These are phyloP conservation scores for Oostethus manadensis DNA, from an alignment of 2,113 vertebrate genomes.

Conservation along the genomic window DNA sequence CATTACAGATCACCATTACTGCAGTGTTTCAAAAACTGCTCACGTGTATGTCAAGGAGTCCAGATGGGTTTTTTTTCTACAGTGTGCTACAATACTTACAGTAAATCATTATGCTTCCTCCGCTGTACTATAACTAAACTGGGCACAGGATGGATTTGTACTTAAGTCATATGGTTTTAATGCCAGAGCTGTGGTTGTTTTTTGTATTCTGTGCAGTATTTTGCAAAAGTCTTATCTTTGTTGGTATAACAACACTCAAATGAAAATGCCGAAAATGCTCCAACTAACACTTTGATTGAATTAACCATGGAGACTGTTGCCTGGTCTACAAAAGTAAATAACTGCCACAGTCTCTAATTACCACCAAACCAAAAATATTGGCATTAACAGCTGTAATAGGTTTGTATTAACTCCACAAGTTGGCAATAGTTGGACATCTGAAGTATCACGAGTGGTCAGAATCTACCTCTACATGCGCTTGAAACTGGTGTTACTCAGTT, in stretches of 20 bases:
- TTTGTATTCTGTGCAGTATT: not conserved
- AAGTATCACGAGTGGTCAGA: too few relatives aligned
- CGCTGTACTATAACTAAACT: slow-evolving; percentile 21
- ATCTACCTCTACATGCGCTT: too few relatives aligned
- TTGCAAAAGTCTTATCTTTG: not conserved
- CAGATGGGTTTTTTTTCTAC: slow-evolving; percentile 29
- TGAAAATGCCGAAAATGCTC: too few relatives aligned
- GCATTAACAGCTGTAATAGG: too few relatives aligned
- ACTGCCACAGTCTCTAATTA: too few relatives aligned
- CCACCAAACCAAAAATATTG: too few relatives aligned
- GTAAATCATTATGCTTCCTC: slow-evolving; percentile 26
- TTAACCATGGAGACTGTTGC: too few relatives aligned
- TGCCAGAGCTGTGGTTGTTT: slow-evolving; percentile 4
- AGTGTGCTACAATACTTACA: slow-evolving; percentile 42
- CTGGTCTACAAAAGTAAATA: too few relatives aligned
- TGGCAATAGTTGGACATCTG: too few relatives aligned
- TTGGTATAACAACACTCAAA: not conserved
- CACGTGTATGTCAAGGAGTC: slow-evolving; percentile 41
- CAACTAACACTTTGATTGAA: too few relatives aligned
- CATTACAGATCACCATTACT: slow-evolving; percentile 41
- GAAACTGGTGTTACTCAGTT: too few relatives aligned
- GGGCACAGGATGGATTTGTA: slow-evolving; percentile 25
- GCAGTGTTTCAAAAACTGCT: slow-evolving; percentile 35
- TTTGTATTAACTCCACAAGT: too few relatives aligned
- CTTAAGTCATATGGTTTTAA: slow-evolving; percentile 10